These are phyloP conservation scores for Ameiurus melas DNA, from an alignment of 2,113 vertebrate species.

Conservation along the genomic window DNA sequence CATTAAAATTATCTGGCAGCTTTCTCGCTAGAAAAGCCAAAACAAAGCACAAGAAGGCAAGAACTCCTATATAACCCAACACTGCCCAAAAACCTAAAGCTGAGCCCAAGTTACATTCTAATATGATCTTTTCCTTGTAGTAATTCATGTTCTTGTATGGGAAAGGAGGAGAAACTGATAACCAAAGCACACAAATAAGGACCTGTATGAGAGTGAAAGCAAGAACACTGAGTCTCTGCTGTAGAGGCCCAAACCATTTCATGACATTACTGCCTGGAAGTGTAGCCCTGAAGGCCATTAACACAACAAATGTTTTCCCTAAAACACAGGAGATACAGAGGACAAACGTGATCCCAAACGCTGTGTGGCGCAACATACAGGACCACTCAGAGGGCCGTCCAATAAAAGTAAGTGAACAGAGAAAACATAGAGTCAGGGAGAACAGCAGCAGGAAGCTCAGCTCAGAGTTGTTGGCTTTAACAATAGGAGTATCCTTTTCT, in stretches of 20 bases:
- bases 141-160: slow-evolving; percentile 63
- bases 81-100: slow-evolving; percentile 30
- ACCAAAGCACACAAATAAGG: neutral
- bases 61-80: neutral
- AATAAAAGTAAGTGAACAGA: too few relatives aligned
- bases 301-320: neutral
- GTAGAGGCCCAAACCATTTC: too few relatives aligned
- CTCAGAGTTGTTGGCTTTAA: too few relatives aligned
- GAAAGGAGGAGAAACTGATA: slow-evolving; percentile 62
- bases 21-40: neutral
- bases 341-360: too few relatives aligned
- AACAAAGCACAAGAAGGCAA: neutral
- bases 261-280: neutral
- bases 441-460: too few relatives aligned
- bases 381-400: too few relatives aligned
- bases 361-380: too few relatives aligned
- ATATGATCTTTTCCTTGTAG: slow-evolving; percentile 53
- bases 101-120: slow-evolving; percentile 40
- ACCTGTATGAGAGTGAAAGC: neutral
- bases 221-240: too few relatives aligned
- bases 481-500: too few relatives aligned
- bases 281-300: neutral
- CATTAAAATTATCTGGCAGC: too few relatives aligned
- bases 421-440: too few relatives aligned
- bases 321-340: neutral